Evolutionary conservation across 2,888 invertebrate genomes (phyloP).

Genomic region (Plebejus melissa): DNA sequence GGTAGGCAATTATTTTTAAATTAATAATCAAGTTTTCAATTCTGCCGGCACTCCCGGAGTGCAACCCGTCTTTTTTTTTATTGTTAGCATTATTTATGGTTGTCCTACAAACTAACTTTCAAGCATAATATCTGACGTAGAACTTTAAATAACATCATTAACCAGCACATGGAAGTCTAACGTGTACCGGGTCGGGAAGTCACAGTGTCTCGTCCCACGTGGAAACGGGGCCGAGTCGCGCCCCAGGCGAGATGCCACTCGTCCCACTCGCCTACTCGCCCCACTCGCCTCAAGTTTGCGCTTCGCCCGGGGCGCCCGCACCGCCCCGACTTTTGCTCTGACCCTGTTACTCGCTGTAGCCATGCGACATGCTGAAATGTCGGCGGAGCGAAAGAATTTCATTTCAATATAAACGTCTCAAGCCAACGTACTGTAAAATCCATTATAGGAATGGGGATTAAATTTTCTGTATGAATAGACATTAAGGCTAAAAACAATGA

Average conservation of each 20-base stretch:
- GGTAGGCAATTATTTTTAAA: too few relatives aligned
- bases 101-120: background rate
- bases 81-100: too few relatives aligned
- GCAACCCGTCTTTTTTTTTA: too few relatives aligned
- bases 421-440: background rate
- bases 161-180: background rate
- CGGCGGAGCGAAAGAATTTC: background rate
- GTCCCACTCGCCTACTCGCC: background rate
- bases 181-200: background rate
- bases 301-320: background rate
- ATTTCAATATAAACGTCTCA: background rate
- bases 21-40: too few relatives aligned
- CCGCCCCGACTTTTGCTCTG: conserved; percentile 3
- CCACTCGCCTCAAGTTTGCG: background rate
- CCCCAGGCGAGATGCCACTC: background rate
- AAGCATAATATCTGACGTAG: background rate
- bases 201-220: background rate
- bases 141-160: background rate
- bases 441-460: background rate
- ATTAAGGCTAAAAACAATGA: background rate
- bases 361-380: conserved; percentile 4
- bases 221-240: background rate
- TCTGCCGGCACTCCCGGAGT: too few relatives aligned
- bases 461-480: background rate
- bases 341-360: background rate